phyloP scores from a whole-genome alignment of 2,888 invertebrate species.

The Megaustenia siamemsis region DNA sequence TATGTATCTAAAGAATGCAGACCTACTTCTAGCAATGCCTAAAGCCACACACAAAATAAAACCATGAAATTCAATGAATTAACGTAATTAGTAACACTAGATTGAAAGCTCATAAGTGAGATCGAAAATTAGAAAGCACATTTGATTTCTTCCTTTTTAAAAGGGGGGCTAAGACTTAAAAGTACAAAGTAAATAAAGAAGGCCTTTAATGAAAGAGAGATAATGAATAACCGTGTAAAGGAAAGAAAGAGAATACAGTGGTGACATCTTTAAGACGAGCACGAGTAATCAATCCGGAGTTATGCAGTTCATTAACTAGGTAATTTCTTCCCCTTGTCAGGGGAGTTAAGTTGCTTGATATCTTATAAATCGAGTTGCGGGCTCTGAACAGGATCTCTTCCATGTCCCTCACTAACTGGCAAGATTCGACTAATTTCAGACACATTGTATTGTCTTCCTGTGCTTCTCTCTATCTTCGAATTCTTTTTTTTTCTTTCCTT shows the following conservation, averaged over 20 bases:
- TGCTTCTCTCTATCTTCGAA: neutral
- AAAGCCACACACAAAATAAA: no score
- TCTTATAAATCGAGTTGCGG: conserved; percentile 16
- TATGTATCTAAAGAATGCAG: no score
- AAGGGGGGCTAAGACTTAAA: no score
- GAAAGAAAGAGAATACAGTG: neutral
- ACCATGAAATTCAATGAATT: no score
- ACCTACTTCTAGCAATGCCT: no score
- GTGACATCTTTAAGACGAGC: neutral
- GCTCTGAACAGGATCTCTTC: conserved; percentile 14
- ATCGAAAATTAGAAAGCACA: no score
- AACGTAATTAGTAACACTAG: neutral
- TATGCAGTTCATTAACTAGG: conserved; percentile 23
- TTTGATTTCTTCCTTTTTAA: no score
- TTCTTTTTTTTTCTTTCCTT: neutral
- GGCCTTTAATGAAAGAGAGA: conserved; percentile 12
- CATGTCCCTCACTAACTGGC: neutral
- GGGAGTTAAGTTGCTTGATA: conserved; percentile 24
- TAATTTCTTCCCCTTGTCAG: conserved; percentile 17
- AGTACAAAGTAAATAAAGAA: neutral
- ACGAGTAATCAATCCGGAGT: conserved; percentile 21
- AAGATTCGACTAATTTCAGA: neutral
- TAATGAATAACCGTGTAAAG: neutral
- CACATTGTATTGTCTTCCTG: neutral
- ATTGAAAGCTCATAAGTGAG: neutral